Evolutionary conservation across 2,888 invertebrate species (phyloP).

Genomic region (Myopa tessellatipennis): DNA sequence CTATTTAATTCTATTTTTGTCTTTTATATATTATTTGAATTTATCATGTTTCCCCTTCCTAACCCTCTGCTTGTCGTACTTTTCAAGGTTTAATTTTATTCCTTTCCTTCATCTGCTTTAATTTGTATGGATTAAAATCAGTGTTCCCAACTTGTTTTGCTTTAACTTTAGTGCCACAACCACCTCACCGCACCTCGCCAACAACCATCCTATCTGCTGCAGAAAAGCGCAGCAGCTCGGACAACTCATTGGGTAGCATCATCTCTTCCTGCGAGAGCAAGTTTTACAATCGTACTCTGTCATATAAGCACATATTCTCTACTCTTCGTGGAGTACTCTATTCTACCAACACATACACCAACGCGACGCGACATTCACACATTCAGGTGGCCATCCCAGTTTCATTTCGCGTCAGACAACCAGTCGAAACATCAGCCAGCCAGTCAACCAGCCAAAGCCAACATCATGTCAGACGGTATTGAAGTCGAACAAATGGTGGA

Average conservation of each 20-base stretch:
- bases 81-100: slow-evolving; percentile 25
- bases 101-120: slow-evolving; percentile 24
- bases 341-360: neutral
- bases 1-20: no score
- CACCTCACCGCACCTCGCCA: slow-evolving; percentile 25
- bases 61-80: neutral
- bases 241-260: slow-evolving; percentile 39
- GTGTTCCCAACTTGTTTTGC: slow-evolving; percentile 30
- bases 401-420: neutral
- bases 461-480: slow-evolving; percentile 71
- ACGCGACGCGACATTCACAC: slow-evolving; percentile 7
- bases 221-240: slow-evolving; percentile 33
- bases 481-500: slow-evolving; percentile 74
- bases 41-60: neutral
- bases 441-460: slow-evolving; percentile 40
- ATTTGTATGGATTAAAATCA: slow-evolving; percentile 35
- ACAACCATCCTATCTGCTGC: neutral
- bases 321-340: neutral
- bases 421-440: slow-evolving; percentile 39
- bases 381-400: neutral
- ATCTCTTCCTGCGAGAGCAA: slow-evolving; percentile 20
- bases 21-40: no score
- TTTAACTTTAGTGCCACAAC: slow-evolving; percentile 26
- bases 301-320: neutral
- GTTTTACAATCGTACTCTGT: no score